phyloP scores from a whole-genome alignment of 2,888 invertebrate genomes.

The Ochropleura leucogaster region DNA sequence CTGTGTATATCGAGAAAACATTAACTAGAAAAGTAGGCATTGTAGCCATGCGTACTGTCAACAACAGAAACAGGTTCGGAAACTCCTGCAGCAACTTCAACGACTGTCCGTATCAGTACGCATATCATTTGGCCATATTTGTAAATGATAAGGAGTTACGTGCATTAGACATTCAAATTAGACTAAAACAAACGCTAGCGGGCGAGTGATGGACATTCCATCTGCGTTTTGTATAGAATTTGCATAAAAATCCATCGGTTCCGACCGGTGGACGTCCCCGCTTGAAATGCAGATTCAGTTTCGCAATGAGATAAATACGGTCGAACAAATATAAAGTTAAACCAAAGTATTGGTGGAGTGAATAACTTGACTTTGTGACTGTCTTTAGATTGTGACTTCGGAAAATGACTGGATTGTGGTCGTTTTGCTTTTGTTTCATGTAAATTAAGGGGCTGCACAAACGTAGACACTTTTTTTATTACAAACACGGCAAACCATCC shows the following conservation, averaged over 20 bases:
- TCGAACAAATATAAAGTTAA: slow-evolving; percentile 67
- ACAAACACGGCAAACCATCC: too few relatives aligned
- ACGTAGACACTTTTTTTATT: too few relatives aligned
- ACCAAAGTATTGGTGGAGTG: slow-evolving; percentile 70
- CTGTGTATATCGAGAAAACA: slow-evolving; percentile 16
- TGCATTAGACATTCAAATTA: slow-evolving; percentile 88
- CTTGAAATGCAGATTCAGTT: slow-evolving; percentile 86
- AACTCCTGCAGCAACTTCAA: slow-evolving; percentile 42
- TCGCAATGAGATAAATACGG: slow-evolving; percentile 79
- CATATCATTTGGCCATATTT: slow-evolving; percentile 75
- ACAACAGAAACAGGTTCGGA: slow-evolving; percentile 52
- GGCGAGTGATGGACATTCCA: slow-evolving; percentile 87
- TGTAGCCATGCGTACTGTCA: slow-evolving; percentile 34
- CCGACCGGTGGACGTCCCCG: slow-evolving; percentile 69
- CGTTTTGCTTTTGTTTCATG: slow-evolving; percentile 10
- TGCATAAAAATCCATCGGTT: slow-evolving; percentile 85
- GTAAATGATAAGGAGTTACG: slow-evolving; percentile 74
- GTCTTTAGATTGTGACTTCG: slow-evolving; percentile 35
- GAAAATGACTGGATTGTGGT: slow-evolving; percentile 22
- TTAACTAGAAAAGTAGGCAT: slow-evolving; percentile 21
- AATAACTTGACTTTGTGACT: slow-evolving; percentile 68
- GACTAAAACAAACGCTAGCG: slow-evolving; percentile 80
- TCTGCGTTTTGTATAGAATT: slow-evolving; percentile 82
- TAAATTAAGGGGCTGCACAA: background rate
- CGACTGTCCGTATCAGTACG: slow-evolving; percentile 61